A percentile compares a stretch with the other conserved stretches of the same genome.
Evolutionary conservation across 2,888 invertebrate species (phyloP).

Genomic region (Ecliptopera silaceata): DNA sequence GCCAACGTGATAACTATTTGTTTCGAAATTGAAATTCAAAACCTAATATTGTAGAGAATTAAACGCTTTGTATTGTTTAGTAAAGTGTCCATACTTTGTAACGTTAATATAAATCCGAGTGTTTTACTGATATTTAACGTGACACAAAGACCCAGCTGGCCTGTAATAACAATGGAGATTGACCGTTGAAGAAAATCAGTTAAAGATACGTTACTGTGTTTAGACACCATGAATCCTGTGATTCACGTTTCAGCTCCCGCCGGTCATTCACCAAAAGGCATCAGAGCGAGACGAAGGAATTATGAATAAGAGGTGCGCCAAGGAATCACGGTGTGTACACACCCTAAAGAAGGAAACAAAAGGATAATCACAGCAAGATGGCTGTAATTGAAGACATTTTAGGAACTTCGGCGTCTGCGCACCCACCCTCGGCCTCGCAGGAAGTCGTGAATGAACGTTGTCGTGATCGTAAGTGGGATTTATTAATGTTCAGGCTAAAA

Average conservation of each 20-base stretch:
- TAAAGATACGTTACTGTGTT: slow-evolving; percentile 57
- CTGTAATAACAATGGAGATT: slow-evolving; percentile 6
- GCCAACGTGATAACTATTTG: slow-evolving; percentile 32
- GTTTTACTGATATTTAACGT: not conserved
- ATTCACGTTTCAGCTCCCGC: slow-evolving; percentile 73
- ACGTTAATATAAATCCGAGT: not conserved
- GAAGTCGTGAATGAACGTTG: slow-evolving; percentile 48
- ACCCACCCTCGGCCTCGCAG: slow-evolving; percentile 65
- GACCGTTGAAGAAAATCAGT: slow-evolving; percentile 55
- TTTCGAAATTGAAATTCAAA: slow-evolving; percentile 31
- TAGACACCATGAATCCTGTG: slow-evolving; percentile 78
- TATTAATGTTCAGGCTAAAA: slow-evolving; percentile 28
- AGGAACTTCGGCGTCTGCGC: slow-evolving; percentile 64
- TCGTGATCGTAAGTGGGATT: slow-evolving; percentile 41
- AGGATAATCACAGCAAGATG: slow-evolving; percentile 57
- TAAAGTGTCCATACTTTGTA: slow-evolving; percentile 4
- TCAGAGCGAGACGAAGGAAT: slow-evolving; percentile 68
- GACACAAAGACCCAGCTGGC: slow-evolving; percentile 3
- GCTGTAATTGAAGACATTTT: slow-evolving; percentile 51
- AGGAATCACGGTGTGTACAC: slow-evolving; percentile 76
- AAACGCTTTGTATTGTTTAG: too few species aligned
- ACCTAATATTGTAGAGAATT: slow-evolving; percentile 3
- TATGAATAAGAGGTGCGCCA: slow-evolving; percentile 75
- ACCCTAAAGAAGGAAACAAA: slow-evolving; percentile 65
- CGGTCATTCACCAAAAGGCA: slow-evolving; percentile 78